These are phyloP conservation scores for Apis dorsata DNA, from an alignment of 1,140 invertebrate species.

Conservation along the genomic window DNA sequence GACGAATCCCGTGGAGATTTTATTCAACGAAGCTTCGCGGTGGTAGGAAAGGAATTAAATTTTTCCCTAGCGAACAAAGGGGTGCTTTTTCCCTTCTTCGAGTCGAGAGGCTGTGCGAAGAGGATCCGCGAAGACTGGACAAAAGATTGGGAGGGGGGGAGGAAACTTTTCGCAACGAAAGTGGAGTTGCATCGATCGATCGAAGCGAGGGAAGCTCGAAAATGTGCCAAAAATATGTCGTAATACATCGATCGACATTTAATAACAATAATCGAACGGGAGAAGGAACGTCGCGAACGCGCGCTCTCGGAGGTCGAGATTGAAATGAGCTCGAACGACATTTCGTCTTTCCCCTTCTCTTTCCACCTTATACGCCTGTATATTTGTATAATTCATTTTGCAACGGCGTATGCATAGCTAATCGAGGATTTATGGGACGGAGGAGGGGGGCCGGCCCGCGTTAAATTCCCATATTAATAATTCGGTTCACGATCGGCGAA, in stretches of 20 bases:
- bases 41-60: conserved; percentile 26
- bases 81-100: background rate
- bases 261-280: background rate
- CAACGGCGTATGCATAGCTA: conserved; percentile 39
- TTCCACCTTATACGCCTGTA: background rate
- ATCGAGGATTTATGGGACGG: conserved; percentile 36
- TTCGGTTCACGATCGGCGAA: conserved; percentile 30
- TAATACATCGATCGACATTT: conserved; percentile 2
- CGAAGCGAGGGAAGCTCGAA: too few species aligned
- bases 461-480: conserved; percentile 41
- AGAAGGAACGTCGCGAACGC: too few species aligned
- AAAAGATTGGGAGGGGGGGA: background rate
- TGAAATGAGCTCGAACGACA: too few species aligned
- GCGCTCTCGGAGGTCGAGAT: too few species aligned
- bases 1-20: background rate
- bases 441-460: background rate
- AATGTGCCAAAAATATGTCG: too few species aligned
- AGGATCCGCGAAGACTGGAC: background rate
- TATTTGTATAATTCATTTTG: conserved; percentile 49
- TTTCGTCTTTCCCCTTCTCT: too few species aligned
- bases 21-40: conserved; percentile 1
- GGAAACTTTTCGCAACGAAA: too few species aligned
- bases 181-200: too few species aligned
- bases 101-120: background rate
- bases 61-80: conserved; percentile 9